Conservation (phyloP, 2,888 invertebrate genomes). For the Brachypalpus laphriformis region DNA sequence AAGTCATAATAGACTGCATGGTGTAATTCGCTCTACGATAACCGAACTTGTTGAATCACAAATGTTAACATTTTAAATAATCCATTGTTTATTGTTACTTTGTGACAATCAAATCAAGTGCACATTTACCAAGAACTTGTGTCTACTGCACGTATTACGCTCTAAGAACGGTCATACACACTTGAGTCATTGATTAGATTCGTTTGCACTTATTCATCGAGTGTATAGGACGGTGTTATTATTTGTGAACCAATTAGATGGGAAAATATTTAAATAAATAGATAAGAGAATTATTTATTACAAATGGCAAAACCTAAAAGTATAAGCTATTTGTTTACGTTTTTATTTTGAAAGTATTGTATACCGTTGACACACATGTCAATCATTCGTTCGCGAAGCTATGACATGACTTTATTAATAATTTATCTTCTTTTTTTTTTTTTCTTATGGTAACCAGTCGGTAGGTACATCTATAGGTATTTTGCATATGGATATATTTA, state of each 20-base stretch:
- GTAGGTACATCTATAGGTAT: neutral
- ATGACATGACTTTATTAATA: neutral
- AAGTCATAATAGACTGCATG: conserved; percentile 1
- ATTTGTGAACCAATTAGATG: neutral
- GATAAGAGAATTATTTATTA: neutral
- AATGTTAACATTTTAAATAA: neutral
- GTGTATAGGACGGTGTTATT: neutral
- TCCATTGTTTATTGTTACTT: neutral
- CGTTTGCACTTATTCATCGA: neutral
- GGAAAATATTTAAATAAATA: neutral
- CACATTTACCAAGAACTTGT: neutral
- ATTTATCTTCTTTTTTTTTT: no score
- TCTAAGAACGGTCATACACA: neutral
- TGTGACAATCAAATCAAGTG: neutral
- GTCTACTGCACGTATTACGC: neutral
- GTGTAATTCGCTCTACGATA: neutral
- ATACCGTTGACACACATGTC: neutral
- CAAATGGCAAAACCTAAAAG: neutral
- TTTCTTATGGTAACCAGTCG: neutral
- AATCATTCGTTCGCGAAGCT: neutral
- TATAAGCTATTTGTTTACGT: neutral
- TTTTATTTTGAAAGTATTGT: neutral
- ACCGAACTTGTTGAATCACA: neutral
- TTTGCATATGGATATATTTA: neutral
- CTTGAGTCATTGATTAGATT: neutral